Base-by-base conservation (phyloP, 2,113 vertebrate species). In the Origma solitaria region DNA sequence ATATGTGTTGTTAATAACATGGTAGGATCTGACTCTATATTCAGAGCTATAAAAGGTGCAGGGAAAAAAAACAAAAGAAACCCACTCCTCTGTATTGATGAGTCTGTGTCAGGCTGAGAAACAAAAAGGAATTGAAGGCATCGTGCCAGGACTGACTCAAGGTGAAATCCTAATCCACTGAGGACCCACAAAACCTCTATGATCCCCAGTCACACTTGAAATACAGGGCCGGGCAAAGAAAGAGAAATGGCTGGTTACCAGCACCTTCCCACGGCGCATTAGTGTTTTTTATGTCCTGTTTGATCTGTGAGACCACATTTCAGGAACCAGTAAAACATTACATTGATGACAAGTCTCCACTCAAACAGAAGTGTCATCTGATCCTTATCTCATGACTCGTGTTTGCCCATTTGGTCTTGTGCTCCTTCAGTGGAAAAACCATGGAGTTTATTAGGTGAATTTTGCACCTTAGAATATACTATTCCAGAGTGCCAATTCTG, bases 41-140 rank as follows among this genome's bases (percentile, higher is more conserved):
- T 75, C 37, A 49, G n/a, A 44, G 10, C 6, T 65, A 3, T 49
- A 10, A 27, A 80, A 58, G 10, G 9, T 49, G 11, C 28, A 47
- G 11, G 11, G n/a, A 4, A 3, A 16, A 4, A 28, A 53, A 17
- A 21, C 24, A 1, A 1, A 21, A 1, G 18, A 31, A 33, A 0
- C 0, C 0, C 7, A 49, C 2, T 47, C 10, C 5, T 56, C 31
- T 82, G 5, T 44, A 49, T 37, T 8, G 11, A 25, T 24, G 7
- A 71, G 3, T 22, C 30, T 64, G 4, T 71, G 12, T 25, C 49
- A 70, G 38, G 58, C 19, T 47, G 21, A 76, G 11, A 54, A 75
- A 62, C 0, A 20, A 45, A 84, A 84, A 42, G 3, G 6, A 68
- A 85, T 45, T 33, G 4, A 25, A 85, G 12, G 14, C 21, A 54